A percentile compares a stretch with the other conserved stretches of the same genome.
phyloP scores from a whole-genome alignment of 2,797 vertebrate species.

The Hypotaenidia philippensis region DNA sequence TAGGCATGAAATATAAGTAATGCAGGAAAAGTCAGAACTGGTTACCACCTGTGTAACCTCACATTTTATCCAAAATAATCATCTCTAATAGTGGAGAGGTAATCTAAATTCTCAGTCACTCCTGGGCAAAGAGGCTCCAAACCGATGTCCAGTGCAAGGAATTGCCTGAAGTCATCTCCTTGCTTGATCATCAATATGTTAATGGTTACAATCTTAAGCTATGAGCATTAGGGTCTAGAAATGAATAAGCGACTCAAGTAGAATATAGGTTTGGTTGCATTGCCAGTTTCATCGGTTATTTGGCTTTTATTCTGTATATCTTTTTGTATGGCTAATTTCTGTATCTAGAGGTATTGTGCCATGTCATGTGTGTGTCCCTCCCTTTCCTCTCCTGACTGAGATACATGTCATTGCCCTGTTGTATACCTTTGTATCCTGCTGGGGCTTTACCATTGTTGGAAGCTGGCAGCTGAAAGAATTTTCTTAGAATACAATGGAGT shows the following conservation, averaged over 20 bases:
- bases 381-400: rapidly evolving
- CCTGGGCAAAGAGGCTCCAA: not conserved
- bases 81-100: not conserved
- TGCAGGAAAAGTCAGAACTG: not conserved
- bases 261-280: not conserved
- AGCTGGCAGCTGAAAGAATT: not conserved
- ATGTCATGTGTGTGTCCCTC: too few relatives aligned
- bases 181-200: not conserved
- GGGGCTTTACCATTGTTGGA: not conserved
- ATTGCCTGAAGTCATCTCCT: not conserved
- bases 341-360: not conserved
- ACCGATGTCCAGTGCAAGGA: not conserved
- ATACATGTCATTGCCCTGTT: not conserved
- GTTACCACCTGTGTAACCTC: not conserved
- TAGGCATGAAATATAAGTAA: not conserved
- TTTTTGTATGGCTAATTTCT: not conserved
- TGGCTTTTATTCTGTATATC: not conserved
- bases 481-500: not conserved
- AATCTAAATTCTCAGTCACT: not conserved
- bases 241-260: not conserved
- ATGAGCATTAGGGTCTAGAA: not conserved
- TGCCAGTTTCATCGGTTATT: not conserved
- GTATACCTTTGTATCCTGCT: not conserved
- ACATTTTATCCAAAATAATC: not conserved
- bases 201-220: not conserved